Evolutionary conservation across 2,797 vertebrate species (phyloP).

Genomic region (Caiman crocodilus): DNA sequence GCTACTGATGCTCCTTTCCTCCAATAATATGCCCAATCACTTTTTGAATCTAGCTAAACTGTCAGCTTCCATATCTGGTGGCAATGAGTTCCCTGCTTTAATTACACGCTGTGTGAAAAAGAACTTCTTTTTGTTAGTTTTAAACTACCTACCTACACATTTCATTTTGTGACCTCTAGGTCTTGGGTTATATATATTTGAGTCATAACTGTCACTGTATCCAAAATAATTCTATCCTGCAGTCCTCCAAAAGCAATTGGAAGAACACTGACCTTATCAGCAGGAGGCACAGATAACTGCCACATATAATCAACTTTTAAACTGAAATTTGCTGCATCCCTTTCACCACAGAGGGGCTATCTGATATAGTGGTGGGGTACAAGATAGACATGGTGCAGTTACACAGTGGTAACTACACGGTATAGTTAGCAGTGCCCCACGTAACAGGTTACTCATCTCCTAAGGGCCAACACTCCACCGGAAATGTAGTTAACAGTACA

Average conservation of each 20-base stretch:
- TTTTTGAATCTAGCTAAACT: too few relatives aligned
- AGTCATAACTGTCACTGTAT: not conserved
- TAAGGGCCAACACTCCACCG: not conserved
- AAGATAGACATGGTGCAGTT: not conserved
- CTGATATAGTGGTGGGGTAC: not conserved
- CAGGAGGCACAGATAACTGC: not conserved
- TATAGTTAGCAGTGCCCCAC: not conserved
- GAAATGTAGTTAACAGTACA: not conserved
- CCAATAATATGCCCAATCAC: too few relatives aligned
- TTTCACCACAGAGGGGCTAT: not conserved
- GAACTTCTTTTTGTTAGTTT: too few relatives aligned
- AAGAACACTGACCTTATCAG: not conserved
- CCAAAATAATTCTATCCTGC: not conserved
- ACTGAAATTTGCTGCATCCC: not conserved
- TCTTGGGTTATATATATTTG: not conserved
- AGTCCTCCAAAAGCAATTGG: not conserved
- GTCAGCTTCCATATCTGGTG: too few relatives aligned
- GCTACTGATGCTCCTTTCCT: too few relatives aligned
- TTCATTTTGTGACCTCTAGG: too few relatives aligned
- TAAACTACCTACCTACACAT: too few relatives aligned
- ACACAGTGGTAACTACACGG: too few relatives aligned
- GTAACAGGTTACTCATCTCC: not conserved
- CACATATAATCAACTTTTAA: not conserved
- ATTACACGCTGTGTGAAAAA: too few relatives aligned
- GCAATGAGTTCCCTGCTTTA: too few relatives aligned